Percentiles rank a stretch among this genome's conserved stretches.
phyloP scores from a whole-genome alignment of 2,797 vertebrate genomes.

The Falco rusticolus region DNA sequence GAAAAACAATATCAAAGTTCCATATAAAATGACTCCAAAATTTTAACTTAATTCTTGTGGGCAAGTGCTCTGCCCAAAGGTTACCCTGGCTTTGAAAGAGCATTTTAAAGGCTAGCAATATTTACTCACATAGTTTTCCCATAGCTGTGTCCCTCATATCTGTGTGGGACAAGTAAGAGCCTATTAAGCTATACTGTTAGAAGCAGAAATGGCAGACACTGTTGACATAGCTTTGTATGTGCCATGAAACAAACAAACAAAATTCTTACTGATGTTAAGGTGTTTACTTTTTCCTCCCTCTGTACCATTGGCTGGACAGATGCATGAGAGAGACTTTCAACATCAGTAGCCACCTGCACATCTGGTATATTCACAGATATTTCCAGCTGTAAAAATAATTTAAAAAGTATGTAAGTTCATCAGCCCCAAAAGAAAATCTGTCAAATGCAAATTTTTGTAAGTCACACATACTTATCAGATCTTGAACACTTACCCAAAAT shows the following conservation, averaged over 20 bases:
- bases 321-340: constrained; percentile 75
- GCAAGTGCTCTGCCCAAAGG: not conserved
- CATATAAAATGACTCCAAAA: not conserved
- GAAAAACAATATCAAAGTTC: constrained; percentile 31
- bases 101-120: not conserved
- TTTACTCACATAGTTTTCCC: not conserved
- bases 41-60: not conserved
- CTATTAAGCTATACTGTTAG: not conserved
- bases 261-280: constrained; percentile 58
- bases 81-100: not conserved
- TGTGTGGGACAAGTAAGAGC: not conserved
- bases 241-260: not conserved
- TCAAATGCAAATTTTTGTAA: not conserved
- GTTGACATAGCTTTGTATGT: not conserved
- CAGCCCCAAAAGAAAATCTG: not conserved
- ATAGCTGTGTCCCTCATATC: not conserved
- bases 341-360: constrained; percentile 70
- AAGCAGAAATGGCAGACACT: not conserved
- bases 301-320: constrained; percentile 47
- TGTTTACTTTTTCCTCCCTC: constrained; percentile 58
- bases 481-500: not conserved
- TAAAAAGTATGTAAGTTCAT: constrained; percentile 23
- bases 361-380: constrained; percentile 85
- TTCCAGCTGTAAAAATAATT: constrained; percentile 84
- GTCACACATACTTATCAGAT: not conserved